Evolutionary conservation across 1,140 invertebrate species (phyloP).

Genomic region (Drosophila nannoptera): DNA sequence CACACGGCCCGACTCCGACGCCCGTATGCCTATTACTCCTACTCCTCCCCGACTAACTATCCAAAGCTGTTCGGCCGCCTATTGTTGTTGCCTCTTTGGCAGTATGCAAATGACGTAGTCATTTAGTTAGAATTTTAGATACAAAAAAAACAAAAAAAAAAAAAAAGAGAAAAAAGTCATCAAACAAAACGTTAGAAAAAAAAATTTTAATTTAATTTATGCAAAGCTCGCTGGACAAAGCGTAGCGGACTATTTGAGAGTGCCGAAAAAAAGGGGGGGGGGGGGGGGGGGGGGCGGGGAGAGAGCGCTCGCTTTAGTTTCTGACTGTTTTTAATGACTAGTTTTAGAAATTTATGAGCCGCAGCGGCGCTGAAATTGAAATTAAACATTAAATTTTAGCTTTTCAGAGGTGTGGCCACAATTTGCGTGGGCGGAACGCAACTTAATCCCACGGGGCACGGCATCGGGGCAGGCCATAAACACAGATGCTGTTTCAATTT

Average conservation of each 20-base stretch:
- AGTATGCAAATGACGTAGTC: constrained; percentile 41
- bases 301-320: constrained; percentile 45
- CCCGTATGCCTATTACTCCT: too few species aligned
- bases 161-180: constrained; percentile 51
- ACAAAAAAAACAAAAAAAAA: constrained; percentile 21
- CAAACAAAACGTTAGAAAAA: constrained; percentile 30
- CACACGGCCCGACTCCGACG: too few species aligned
- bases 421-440: constrained; percentile 5
- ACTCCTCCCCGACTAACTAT: too few species aligned
- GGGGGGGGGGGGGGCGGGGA: constrained; percentile 16
- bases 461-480: not conserved
- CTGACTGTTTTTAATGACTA: constrained; percentile 63
- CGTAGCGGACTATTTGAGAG: constrained; percentile 40
- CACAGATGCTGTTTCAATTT: constrained; percentile 4
- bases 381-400: constrained; percentile 57
- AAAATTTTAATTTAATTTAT: constrained; percentile 67
- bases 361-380: constrained; percentile 65
- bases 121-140: constrained; percentile 45
- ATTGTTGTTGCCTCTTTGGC: constrained; percentile 34
- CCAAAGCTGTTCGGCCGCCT: not conserved
- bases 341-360: constrained; percentile 68
- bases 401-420: constrained; percentile 38
- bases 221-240: constrained; percentile 59
- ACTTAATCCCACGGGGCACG: constrained; percentile 6
- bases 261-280: not conserved